A percentile compares a stretch with the other conserved stretches of the same genome.
Evolutionary conservation across 2,888 invertebrate species (phyloP).

Genomic region (Achlya flavicornis): DNA sequence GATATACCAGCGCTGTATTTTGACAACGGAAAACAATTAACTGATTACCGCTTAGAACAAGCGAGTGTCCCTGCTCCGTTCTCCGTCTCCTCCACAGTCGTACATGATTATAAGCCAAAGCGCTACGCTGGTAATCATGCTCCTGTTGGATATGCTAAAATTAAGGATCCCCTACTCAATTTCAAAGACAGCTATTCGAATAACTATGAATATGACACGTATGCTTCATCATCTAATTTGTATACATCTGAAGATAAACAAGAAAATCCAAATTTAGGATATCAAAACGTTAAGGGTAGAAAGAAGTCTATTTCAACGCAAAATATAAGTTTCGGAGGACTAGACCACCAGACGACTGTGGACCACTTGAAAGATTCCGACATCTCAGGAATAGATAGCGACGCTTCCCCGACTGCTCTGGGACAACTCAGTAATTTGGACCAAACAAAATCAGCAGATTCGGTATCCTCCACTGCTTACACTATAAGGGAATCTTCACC

Average conservation of each 20-base stretch:
- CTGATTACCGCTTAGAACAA: conserved; percentile 56
- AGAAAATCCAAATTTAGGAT: conserved; percentile 40
- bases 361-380: conserved; percentile 64
- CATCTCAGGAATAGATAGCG: conserved; percentile 43
- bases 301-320: conserved; percentile 77
- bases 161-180: conserved; percentile 60
- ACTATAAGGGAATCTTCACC: conserved; percentile 67
- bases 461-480: conserved; percentile 54
- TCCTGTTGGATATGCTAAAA: conserved; percentile 50
- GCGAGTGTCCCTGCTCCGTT: conserved; percentile 61
- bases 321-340: conserved; percentile 72
- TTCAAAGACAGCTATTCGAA: conserved; percentile 63
- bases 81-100: conserved; percentile 65
- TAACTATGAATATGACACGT: conserved; percentile 68
- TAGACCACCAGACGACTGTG: conserved; percentile 65
- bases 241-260: conserved; percentile 56
- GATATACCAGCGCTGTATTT: conserved; percentile 48
- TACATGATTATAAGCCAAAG: conserved; percentile 71
- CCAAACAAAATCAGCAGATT: conserved; percentile 43
- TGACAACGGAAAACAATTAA: conserved; percentile 50
- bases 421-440: conserved; percentile 54
- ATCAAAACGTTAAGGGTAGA: conserved; percentile 54
- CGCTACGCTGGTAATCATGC: conserved; percentile 42
- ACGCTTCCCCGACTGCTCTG: conserved; percentile 51
- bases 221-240: conserved; percentile 65